phyloP scores from a whole-genome alignment of 1,140 invertebrate genomes.

The Drosophila lowei region DNA sequence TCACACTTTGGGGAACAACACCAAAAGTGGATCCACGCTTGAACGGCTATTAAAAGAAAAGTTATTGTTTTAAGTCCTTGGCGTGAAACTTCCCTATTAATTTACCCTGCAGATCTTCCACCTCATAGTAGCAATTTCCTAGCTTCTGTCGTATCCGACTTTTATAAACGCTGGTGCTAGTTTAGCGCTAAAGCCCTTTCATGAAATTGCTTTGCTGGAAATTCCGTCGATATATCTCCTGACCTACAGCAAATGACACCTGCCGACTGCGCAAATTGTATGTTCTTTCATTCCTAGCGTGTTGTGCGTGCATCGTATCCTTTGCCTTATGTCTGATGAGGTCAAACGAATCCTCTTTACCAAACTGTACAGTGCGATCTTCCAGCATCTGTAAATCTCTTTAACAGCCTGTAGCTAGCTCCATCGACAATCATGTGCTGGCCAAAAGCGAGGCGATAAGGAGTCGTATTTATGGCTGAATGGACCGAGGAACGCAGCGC shows the following conservation, averaged over 20 bases:
- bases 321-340: background rate
- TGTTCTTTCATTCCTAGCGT: background rate
- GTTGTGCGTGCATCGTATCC: background rate
- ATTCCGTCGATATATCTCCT: background rate
- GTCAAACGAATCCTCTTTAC: background rate
- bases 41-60: background rate
- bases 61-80: background rate
- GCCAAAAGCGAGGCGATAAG: background rate
- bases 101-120: background rate
- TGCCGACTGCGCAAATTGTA: background rate
- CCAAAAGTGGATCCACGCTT: background rate
- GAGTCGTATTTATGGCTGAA: background rate
- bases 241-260: background rate
- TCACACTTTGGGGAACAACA: background rate
- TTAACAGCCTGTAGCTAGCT: background rate
- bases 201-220: background rate
- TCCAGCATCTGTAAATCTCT: background rate
- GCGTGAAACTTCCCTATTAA: background rate
- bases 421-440: background rate
- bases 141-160: background rate
- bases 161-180: conserved; percentile 1
- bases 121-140: background rate
- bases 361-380: background rate
- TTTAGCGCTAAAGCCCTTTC: background rate
- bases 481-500: background rate